phyloP scores from a whole-genome alignment of 1,140 invertebrate genomes.

The Episyrphus balteatus region DNA sequence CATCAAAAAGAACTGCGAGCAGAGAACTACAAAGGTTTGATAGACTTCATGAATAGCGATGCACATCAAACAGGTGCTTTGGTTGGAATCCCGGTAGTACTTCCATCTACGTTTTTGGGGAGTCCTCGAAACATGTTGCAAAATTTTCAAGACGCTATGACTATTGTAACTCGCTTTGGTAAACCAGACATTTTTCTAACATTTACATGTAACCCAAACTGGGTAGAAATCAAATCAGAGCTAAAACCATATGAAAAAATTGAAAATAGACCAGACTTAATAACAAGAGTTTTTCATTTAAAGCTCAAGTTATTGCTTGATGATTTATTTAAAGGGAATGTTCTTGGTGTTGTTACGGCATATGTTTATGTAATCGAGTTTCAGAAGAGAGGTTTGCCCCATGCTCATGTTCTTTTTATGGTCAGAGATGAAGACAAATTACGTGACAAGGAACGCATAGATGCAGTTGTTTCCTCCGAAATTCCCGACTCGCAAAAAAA shows the following conservation, averaged over 20 bases:
- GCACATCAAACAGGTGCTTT: background rate
- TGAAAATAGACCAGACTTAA: background rate
- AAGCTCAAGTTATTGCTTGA: constrained; percentile 1
- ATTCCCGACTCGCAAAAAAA: background rate
- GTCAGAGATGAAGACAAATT: background rate
- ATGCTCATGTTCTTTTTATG: too few species aligned
- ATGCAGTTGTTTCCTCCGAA: background rate
- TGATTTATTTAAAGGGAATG: constrained; percentile 3
- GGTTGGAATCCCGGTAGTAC: background rate
- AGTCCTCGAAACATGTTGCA: constrained; percentile 1
- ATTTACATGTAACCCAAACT: background rate
- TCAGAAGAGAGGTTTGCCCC: too few species aligned
- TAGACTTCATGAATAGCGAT: background rate
- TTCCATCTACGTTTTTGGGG: background rate
- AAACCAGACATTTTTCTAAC: background rate
- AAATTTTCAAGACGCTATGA: constrained; percentile 1
- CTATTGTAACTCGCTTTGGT: background rate
- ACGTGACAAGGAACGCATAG: background rate
- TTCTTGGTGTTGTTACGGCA: too few species aligned
- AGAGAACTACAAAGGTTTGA: constrained; percentile 1
- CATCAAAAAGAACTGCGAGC: constrained; percentile 1
- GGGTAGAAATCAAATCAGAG: background rate
- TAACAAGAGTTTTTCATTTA: constrained; percentile 3
- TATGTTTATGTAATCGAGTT: too few species aligned
- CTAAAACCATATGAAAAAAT: background rate